These are phyloP conservation scores for Mesaphorura yosii DNA, from an alignment of 1,140 invertebrate species.

Conservation along the genomic window DNA sequence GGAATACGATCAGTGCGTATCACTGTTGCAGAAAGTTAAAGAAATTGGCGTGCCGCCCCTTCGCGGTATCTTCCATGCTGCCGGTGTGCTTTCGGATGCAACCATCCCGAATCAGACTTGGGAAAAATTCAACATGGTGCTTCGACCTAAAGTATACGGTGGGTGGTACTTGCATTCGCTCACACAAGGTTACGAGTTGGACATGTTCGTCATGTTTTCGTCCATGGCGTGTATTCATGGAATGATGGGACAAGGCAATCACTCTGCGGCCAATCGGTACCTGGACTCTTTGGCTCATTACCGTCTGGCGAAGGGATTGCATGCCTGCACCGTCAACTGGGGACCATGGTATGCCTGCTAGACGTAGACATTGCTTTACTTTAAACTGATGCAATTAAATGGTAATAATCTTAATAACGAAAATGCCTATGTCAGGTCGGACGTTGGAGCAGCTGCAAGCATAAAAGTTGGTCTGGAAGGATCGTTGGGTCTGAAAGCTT, in stretches of 20 bases:
- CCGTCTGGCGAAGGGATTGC: constrained; percentile 5
- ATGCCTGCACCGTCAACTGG: constrained; percentile 11
- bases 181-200: neutral
- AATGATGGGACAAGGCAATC: neutral
- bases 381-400: neutral
- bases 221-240: neutral
- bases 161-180: constrained; percentile 10
- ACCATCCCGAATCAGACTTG: constrained; percentile 1
- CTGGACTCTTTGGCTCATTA: constrained; percentile 10
- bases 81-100: constrained; percentile 3
- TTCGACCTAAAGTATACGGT: constrained; percentile 10
- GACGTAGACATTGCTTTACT: neutral
- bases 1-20: neutral
- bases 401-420: too few species aligned
- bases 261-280: constrained; percentile 2
- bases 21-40: neutral
- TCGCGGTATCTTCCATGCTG: constrained; percentile 13
- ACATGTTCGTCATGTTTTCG: constrained; percentile 6
- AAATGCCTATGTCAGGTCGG: too few species aligned
- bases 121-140: constrained; percentile 6
- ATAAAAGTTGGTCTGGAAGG: constrained; percentile 4
- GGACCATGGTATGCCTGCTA: constrained; percentile 10
- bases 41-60: neutral
- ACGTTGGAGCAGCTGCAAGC: constrained; percentile 3
- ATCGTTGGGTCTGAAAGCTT: neutral